A percentile compares a stretch with the other conserved stretches of the same genome.
These are phyloP conservation scores for Merluccius polli DNA, from an alignment of 2,797 vertebrate species.

Conservation along the genomic window DNA sequence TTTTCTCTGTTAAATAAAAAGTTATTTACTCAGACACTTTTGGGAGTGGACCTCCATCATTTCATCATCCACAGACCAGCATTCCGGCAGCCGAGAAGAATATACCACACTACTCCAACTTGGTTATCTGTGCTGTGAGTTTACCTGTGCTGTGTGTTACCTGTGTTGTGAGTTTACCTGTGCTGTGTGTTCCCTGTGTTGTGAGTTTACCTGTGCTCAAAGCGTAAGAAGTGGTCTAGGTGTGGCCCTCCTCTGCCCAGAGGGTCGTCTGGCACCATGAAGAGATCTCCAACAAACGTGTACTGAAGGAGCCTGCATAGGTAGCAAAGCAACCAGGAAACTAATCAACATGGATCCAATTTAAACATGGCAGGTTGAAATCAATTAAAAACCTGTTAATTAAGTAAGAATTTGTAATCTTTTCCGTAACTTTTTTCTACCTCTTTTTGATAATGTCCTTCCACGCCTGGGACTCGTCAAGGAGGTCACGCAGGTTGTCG, in stretches of 20 bases:
- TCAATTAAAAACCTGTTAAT: not conserved
- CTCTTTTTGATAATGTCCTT: constrained; percentile 85
- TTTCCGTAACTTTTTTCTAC: constrained; percentile 47
- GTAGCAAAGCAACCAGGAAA: constrained; percentile 8
- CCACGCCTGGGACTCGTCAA: constrained; percentile 77
- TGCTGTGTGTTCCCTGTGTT: not conserved
- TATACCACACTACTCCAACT: too few species aligned
- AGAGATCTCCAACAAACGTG: constrained; percentile 85
- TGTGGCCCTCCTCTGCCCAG: constrained; percentile 84
- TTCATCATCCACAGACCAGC: too few species aligned
- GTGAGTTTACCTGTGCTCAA: constrained; percentile 66
- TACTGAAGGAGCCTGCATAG: constrained; percentile 81
- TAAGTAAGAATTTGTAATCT: too few species aligned
- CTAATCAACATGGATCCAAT: not conserved
- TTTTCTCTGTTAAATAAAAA: too few species aligned
- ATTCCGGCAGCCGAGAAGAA: too few species aligned
- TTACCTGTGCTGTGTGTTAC: too few species aligned
- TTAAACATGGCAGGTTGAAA: not conserved
- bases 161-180: not conserved
- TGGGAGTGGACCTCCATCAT: too few species aligned
- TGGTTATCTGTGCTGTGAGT: not conserved
- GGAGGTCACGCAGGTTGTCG: constrained; percentile 86
- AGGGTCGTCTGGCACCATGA: constrained; percentile 91
- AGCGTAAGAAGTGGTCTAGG: constrained; percentile 79
- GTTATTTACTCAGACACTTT: too few species aligned